Evolutionary conservation across 2,888 invertebrate species (phyloP), one percentile per base, ranked within the genome.

Genomic region (Eupithecia dodoneata): DNA sequence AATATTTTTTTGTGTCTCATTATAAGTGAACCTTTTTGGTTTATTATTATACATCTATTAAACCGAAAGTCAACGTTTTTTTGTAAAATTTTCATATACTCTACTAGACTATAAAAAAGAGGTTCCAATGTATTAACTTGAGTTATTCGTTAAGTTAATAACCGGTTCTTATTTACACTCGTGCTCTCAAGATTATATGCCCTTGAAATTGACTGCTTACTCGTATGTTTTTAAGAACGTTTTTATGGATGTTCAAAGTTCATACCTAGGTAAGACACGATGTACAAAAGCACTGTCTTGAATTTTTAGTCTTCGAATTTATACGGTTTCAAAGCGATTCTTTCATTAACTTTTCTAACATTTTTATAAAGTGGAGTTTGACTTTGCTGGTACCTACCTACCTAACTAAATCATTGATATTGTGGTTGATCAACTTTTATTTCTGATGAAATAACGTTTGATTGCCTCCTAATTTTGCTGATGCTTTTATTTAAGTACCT

Each of bases 301-400:
- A 0, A 18, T 59, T 59, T 59, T 59, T 59, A 59, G 18, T 18
- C 59, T 59, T 59, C 59, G 18, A 18, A 59, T 3, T 59, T 59
- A 18, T 59, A 59, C 18, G 59, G 59, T 4, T 59, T 59, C 18
- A 10, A 59, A 59, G 18, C 59, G 10, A 18, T 59, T 18, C n/a
- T 59, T 59, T 59, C 59, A 59, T 59, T 59, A 10, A 59, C 18
- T 59, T 59, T 59, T 59, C 59, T 18, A 59, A 59, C 18, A 59
- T 18, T 30, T 59, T 18, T 59, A 18, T 59, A 18, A 10, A 59
- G 59, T 9, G 10, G n/a, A 52, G 55, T 55, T 55, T 55, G 55
- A 59, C 59, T 59, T 59, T 18, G 59, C 18, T 10, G 18, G 59
- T 18, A 10, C 18, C 59, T 59, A 59, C 18, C 59, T 59, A 18